Conservation (phyloP, 2,888 invertebrate genomes). For the Amblyteles armatorius region DNA sequence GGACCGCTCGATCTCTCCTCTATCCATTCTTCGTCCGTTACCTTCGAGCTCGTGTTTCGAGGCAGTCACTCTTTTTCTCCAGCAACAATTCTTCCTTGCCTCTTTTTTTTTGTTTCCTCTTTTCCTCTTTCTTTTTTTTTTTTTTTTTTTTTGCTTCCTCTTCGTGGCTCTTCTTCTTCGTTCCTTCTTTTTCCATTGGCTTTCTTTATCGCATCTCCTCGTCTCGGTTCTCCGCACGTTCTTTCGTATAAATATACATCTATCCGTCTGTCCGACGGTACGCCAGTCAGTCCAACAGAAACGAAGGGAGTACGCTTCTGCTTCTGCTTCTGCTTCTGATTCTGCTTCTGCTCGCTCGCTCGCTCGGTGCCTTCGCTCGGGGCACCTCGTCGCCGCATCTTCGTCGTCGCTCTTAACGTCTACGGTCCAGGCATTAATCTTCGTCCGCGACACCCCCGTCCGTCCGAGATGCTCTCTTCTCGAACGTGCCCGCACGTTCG, state of each 20-base stretch:
- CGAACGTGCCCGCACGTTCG: slow-evolving; percentile 51
- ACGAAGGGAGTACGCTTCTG: slow-evolving; percentile 54
- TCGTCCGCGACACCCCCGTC: slow-evolving; percentile 65
- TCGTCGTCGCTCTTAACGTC: slow-evolving; percentile 64
- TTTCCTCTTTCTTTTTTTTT: neutral
- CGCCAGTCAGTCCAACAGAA: slow-evolving; percentile 50
- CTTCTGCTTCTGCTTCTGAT: slow-evolving; percentile 17
- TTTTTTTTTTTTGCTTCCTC: neutral
- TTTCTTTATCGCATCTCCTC: slow-evolving; percentile 3
- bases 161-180: slow-evolving; percentile 17
- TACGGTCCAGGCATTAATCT: slow-evolving; percentile 64
- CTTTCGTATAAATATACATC: slow-evolving; percentile 55
- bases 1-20: slow-evolving; percentile 40
- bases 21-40: slow-evolving; percentile 37
- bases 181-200: slow-evolving; percentile 43
- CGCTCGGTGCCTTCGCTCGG: slow-evolving; percentile 16
- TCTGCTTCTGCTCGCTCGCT: slow-evolving; percentile 25
- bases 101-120: slow-evolving; percentile 14
- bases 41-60: slow-evolving; percentile 45
- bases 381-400: slow-evolving; percentile 51
- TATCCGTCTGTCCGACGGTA: slow-evolving; percentile 62
- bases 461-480: slow-evolving; percentile 45
- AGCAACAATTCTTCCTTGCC: slow-evolving; percentile 35
- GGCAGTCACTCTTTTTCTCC: slow-evolving; percentile 35
- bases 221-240: slow-evolving; percentile 8